phyloP scores from a whole-genome alignment of 2,888 invertebrate species.

The Lapara coniferarum region DNA sequence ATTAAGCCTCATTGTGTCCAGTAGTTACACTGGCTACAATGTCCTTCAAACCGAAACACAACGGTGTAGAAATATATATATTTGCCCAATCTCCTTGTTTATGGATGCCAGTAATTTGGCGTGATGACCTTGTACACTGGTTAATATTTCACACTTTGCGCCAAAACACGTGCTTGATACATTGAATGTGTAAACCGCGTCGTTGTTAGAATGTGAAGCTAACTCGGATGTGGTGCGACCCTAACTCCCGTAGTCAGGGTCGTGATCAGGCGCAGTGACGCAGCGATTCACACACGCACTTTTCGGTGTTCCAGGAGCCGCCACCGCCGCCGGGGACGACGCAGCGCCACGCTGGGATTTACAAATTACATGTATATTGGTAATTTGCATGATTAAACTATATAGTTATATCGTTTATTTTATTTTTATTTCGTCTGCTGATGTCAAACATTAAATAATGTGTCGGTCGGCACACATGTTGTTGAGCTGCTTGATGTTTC shows the following conservation, averaged over 20 bases:
- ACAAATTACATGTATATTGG: not conserved
- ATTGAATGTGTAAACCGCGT: not conserved
- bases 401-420: slow-evolving; percentile 1
- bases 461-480: no score
- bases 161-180: no score
- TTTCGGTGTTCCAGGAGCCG: slow-evolving; percentile 41
- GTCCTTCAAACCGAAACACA: no score
- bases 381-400: slow-evolving; percentile 21
- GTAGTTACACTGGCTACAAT: no score
- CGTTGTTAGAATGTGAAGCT: not conserved
- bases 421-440: not conserved
- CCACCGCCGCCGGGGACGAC: no score
- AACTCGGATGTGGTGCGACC: not conserved
- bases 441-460: not conserved
- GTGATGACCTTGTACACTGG: no score
- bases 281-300: slow-evolving; percentile 58
- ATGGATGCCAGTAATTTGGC: no score
- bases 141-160: no score
- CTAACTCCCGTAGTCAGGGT: not conserved
- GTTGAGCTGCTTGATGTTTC: no score
- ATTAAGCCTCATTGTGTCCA: no score
- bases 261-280: slow-evolving; percentile 41
- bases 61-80: no score
- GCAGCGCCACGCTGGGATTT: not conserved
- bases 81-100: no score